Conservation (phyloP, 2,113 vertebrate genomes). For the Dasyprocta punctata region DNA sequence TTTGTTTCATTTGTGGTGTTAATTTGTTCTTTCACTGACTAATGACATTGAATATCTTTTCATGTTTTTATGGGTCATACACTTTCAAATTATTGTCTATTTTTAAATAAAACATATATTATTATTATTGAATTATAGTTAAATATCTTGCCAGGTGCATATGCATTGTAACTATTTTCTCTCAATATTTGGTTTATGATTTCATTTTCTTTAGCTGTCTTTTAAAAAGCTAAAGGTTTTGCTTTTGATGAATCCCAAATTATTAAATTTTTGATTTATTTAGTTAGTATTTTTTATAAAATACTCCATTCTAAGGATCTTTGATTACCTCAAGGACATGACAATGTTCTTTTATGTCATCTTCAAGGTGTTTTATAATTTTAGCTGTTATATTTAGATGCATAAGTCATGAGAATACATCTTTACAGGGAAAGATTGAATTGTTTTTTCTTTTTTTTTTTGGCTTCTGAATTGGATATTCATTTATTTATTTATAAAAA, state of each 20-base stretch:
- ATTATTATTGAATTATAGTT: not conserved
- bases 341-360: not conserved
- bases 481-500: not conserved
- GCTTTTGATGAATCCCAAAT: not conserved
- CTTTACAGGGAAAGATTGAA: not conserved
- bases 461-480: not conserved
- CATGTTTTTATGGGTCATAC: not conserved
- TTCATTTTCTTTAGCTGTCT: not conserved
- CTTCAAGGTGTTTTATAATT: not conserved
- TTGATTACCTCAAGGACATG: not conserved
- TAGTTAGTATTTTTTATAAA: not conserved
- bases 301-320: not conserved
- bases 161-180: not conserved
- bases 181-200: not conserved
- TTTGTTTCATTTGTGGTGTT: not conserved
- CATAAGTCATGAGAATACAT: not conserved
- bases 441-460: not conserved
- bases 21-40: not conserved
- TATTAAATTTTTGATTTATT: not conserved
- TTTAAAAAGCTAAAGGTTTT: not conserved
- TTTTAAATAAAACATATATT: not conserved
- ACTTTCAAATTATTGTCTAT: not conserved
- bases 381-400: not conserved
- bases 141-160: not conserved
- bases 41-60: not conserved